These are phyloP conservation scores for Rhizoglyphus robini DNA, from an alignment of 1,140 invertebrate species.

Conservation along the genomic window DNA sequence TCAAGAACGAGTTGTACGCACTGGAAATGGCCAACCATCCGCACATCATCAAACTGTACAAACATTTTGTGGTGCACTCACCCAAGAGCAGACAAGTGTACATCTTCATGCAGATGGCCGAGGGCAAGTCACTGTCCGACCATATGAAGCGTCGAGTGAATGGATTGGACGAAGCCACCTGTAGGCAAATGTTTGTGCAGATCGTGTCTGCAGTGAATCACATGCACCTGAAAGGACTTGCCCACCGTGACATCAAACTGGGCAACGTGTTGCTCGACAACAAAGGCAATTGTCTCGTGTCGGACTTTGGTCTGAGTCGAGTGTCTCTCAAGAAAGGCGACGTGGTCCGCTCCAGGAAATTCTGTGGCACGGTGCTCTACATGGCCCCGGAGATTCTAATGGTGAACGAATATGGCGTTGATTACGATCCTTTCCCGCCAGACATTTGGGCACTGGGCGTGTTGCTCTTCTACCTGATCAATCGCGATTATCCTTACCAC, in stretches of 20 bases:
- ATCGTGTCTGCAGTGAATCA: no score
- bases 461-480: slow-evolving; percentile 5
- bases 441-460: slow-evolving; percentile 28
- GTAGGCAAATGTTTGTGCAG: slow-evolving; percentile 16
- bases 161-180: slow-evolving; percentile 2
- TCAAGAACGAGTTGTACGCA: slow-evolving; percentile 20
- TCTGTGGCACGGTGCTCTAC: slow-evolving; percentile 28
- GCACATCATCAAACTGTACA: slow-evolving; percentile 22
- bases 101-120: slow-evolving; percentile 23
- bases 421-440: slow-evolving; percentile 28
- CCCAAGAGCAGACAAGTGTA: slow-evolving; percentile 4
- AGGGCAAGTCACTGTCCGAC: slow-evolving; percentile 18
- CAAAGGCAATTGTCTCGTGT: slow-evolving; percentile 18
- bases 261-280: slow-evolving; percentile 47
- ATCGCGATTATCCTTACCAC: slow-evolving; percentile 6
- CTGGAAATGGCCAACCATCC: slow-evolving; percentile 19
- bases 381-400: slow-evolving; percentile 30
- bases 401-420: slow-evolving; percentile 12
- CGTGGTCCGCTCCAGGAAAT: slow-evolving; percentile 22
- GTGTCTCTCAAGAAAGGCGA: slow-evolving; percentile 3
- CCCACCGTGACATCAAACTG: slow-evolving; percentile 52
- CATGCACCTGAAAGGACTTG: slow-evolving; percentile 32
- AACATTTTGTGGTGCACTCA: slow-evolving; percentile 23
- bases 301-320: slow-evolving; percentile 24
- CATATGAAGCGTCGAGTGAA: slow-evolving; percentile 6